phyloP scores from a whole-genome alignment of 1,140 invertebrate species.

The Diabrotica virgifera region DNA sequence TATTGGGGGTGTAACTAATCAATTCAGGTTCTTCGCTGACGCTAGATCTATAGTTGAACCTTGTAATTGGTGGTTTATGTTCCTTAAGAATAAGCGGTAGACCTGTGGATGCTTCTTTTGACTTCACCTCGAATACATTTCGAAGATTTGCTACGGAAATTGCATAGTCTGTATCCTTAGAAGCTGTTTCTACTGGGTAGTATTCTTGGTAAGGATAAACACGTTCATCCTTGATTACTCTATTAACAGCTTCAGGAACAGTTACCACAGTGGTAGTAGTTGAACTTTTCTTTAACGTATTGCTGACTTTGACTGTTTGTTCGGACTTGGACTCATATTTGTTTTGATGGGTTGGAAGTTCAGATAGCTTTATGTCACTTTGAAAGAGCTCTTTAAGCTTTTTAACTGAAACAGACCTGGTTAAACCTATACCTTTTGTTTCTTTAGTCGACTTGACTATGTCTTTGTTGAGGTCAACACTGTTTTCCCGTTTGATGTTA shows the following conservation, averaged over 20 bases:
- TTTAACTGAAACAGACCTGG: not conserved
- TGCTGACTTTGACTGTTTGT: not conserved
- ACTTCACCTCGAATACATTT: slow-evolving; percentile 1
- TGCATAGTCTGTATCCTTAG: not conserved
- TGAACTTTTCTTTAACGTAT: not conserved
- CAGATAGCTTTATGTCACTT: not conserved
- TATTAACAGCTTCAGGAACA: not conserved
- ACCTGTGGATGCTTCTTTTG: not conserved
- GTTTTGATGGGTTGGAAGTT: not conserved
- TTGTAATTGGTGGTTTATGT: not conserved
- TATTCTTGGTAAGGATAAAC: not conserved
- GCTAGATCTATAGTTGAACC: not conserved
- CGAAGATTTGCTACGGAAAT: not conserved
- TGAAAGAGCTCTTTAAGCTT: slow-evolving; percentile 1
- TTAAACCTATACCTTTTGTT: not conserved
- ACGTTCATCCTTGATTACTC: too few relatives aligned
- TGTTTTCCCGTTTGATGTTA: not conserved
- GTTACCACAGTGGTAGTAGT: not conserved
- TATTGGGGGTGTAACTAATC: not conserved
- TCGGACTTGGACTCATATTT: not conserved
- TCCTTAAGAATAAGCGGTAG: not conserved
- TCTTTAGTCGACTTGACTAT: too few relatives aligned
- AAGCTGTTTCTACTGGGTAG: not conserved
- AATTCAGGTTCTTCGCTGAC: not conserved
- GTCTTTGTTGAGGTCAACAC: not conserved